phyloP scores from a whole-genome alignment of 2,888 invertebrate genomes.

The Vanessa cardui region DNA sequence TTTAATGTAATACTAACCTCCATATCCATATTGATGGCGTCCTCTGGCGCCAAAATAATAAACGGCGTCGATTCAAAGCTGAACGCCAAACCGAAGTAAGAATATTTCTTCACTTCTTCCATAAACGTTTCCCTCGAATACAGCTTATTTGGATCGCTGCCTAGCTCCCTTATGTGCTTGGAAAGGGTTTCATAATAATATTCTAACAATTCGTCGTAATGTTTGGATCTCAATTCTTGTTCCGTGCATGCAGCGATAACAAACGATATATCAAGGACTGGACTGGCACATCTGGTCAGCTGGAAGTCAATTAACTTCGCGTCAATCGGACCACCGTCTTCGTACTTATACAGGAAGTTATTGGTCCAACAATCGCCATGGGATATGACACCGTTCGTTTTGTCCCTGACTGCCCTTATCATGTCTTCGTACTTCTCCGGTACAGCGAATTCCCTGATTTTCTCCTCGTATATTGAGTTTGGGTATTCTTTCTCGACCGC shows the following conservation, averaged over 20 bases:
- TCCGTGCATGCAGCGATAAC: slow-evolving; percentile 83
- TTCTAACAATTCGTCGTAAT: slow-evolving; percentile 83
- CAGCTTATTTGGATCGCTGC: slow-evolving; percentile 81
- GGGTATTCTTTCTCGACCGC: slow-evolving; percentile 86
- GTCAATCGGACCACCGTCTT: slow-evolving; percentile 54
- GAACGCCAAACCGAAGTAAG: slow-evolving; percentile 82
- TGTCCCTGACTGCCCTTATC: slow-evolving; percentile 64
- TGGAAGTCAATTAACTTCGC: slow-evolving; percentile 88
- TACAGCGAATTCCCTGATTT: slow-evolving; percentile 78
- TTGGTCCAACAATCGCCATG: slow-evolving; percentile 90
- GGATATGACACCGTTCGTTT: slow-evolving; percentile 81
- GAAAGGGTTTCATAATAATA: slow-evolving; percentile 84
- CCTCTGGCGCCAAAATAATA: slow-evolving; percentile 80
- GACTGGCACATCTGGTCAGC: slow-evolving; percentile 82
- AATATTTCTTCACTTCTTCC: slow-evolving; percentile 81
- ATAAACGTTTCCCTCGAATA: slow-evolving; percentile 78
- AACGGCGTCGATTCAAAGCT: slow-evolving; percentile 84
- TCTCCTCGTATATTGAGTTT: slow-evolving; percentile 79
- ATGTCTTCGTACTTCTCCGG: slow-evolving; percentile 79
- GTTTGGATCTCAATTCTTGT: slow-evolving; percentile 76
- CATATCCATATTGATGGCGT: slow-evolving; percentile 83
- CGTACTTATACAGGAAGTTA: slow-evolving; percentile 85
- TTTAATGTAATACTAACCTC: slow-evolving; percentile 56
- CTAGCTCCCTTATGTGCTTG: slow-evolving; percentile 80
- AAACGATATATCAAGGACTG: slow-evolving; percentile 83